Percentiles rank a stretch among this genome's conserved stretches.
phyloP scores from a whole-genome alignment of 2,113 vertebrate genomes.

The Phoenicopterus ruber region DNA sequence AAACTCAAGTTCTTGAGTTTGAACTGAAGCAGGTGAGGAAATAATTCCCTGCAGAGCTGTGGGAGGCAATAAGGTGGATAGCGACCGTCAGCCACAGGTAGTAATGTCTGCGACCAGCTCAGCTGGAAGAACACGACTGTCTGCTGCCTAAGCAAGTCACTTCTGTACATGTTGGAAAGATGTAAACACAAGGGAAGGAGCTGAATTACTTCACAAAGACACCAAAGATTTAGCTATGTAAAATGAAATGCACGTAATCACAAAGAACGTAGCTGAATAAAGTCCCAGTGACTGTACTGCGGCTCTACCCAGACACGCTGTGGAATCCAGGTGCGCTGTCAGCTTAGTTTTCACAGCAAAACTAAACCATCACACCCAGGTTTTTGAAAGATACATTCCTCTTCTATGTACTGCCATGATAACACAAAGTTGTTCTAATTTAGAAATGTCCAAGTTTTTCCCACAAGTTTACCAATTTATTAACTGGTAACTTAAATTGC shows the following conservation, averaged over 20 bases:
- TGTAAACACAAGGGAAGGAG: not conserved
- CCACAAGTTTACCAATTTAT: not conserved
- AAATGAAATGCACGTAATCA: not conserved
- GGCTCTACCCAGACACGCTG: rapidly evolving
- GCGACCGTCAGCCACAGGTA: not conserved
- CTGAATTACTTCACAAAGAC: not conserved
- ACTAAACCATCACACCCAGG: not conserved
- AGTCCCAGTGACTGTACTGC: not conserved
- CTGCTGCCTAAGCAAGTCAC: not conserved
- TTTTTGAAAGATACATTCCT: not conserved
- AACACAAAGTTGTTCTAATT: not conserved
- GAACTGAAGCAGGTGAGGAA: not conserved
- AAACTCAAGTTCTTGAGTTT: not conserved
- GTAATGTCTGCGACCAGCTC: not conserved
- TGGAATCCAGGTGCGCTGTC: not conserved
- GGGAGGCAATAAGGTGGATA: not conserved
- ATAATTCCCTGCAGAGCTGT: not conserved
- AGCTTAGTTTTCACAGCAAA: not conserved
- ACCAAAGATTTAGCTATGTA: not conserved
- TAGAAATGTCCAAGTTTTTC: not conserved
- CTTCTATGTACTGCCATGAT: not conserved
- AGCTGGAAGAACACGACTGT: not conserved
- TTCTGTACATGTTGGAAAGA: not conserved
- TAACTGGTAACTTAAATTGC: not conserved
- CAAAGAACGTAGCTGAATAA: not conserved